These are phyloP conservation scores for Andrena praecox DNA, from an alignment of 2,888 invertebrate species.

Conservation along the genomic window DNA sequence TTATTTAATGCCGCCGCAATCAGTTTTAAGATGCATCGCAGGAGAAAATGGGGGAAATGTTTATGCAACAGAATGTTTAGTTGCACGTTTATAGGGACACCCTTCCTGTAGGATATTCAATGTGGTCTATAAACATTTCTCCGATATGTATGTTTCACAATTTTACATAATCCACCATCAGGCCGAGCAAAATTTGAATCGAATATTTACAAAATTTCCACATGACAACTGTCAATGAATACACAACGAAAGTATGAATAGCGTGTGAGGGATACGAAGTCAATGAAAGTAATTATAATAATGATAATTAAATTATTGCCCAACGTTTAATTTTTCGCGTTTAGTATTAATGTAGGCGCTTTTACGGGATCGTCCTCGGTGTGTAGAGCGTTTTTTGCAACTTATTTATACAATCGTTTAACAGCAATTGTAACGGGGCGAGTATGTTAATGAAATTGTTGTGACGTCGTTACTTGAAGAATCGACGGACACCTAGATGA, in stretches of 20 bases:
- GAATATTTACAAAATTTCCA: constrained; percentile 38
- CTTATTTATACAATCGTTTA: constrained; percentile 25
- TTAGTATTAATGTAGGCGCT: constrained; percentile 30
- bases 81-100: constrained; percentile 23
- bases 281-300: constrained; percentile 46
- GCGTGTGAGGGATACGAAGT: constrained; percentile 28
- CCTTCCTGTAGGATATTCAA: not conserved
- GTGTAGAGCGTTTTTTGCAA: constrained; percentile 26
- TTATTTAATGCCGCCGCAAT: constrained; percentile 44
- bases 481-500: constrained; percentile 25
- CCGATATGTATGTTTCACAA: not conserved
- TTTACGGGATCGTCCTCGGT: constrained; percentile 19
- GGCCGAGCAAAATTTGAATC: constrained; percentile 30
- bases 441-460: constrained; percentile 16
- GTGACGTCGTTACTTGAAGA: constrained; percentile 43
- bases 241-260: constrained; percentile 48
- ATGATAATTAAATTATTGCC: constrained; percentile 34
- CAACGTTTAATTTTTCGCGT: constrained; percentile 33
- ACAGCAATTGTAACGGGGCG: constrained; percentile 13
- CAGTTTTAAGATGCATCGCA: constrained; percentile 14
- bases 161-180: constrained; percentile 28
- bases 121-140: constrained; percentile 26
- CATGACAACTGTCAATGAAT: constrained; percentile 31
- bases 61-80: constrained; percentile 28
- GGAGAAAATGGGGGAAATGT: constrained; percentile 24